phyloP scores from a whole-genome alignment of 2,113 vertebrate species.

The Polypterus bichir region DNA sequence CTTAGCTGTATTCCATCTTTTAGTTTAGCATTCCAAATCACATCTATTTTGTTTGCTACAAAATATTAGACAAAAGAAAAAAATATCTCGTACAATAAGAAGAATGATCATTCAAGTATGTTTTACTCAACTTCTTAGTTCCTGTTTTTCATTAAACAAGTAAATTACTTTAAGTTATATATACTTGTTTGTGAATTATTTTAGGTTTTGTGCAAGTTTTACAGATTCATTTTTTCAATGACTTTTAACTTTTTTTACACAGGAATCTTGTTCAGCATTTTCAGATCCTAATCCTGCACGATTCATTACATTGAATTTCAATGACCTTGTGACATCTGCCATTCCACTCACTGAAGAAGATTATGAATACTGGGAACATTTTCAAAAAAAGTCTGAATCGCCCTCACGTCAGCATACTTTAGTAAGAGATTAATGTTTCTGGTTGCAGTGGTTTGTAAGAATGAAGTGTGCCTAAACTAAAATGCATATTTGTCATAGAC shows the following conservation, averaged over 20 bases:
- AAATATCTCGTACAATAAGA: no score
- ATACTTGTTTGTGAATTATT: no score
- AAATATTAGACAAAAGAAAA: no score
- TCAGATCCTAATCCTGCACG: slow-evolving; percentile 32
- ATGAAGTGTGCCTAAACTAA: no score
- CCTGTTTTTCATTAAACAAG: slow-evolving; percentile 2
- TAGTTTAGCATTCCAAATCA: no score
- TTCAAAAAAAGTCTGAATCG: slow-evolving; percentile 64
- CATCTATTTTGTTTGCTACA: no score
- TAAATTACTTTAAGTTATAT: background rate
- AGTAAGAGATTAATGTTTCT: no score
- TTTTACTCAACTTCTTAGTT: background rate
- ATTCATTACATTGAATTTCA: slow-evolving; percentile 68
- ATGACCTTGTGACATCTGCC: slow-evolving; percentile 67
- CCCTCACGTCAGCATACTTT: slow-evolving; percentile 43
- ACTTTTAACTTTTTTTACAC: background rate
- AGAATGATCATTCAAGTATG: no score
- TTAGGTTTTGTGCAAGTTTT: slow-evolving; percentile 1
- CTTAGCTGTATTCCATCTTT: no score
- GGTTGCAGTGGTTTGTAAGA: no score
- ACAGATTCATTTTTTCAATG: slow-evolving; percentile 3
- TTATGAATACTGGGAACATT: slow-evolving; percentile 71
- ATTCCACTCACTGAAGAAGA: slow-evolving; percentile 72
- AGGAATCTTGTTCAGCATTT: slow-evolving; percentile 23
- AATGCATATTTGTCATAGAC: no score